Evolutionary conservation across 2,888 invertebrate genomes (phyloP), one percentile per base, ranked within the genome.

Genomic region (Autographa pulchrina): DNA sequence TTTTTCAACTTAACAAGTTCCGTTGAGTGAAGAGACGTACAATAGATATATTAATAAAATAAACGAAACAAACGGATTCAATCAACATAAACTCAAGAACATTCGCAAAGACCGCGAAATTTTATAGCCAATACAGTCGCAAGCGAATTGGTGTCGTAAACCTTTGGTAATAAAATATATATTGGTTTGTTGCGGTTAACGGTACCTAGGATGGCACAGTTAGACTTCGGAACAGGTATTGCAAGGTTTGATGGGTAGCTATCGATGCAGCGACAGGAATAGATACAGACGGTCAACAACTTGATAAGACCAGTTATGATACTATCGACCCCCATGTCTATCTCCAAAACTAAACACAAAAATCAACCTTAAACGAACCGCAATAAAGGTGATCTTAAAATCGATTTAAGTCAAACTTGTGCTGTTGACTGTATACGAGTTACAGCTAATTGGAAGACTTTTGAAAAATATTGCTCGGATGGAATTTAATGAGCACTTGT

Each of bases 131-230:
- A 66, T 61, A 70, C 65, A 52, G 65, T 68, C 66, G 68, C 75
- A 82, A 65, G 65, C 81, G 75, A 86, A 85, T 82, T 76, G 74
- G 14, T 13, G 54, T 74, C 77, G 69, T 85, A 85, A 85, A 85
- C 25, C 56, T 16, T 31, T 13, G 58, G 74, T 59, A 65, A 78
- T 84, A 84, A 84, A 86, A 79, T 52, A 54, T 68, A 78, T 80
- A 81, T 84, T 80, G 64, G 69, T 65, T 75, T 72, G 78, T 68
- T 59, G 67, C 62, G 58, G 38, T 54, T 86, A 85, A 85, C 87
- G 86, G 85, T 81, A 78, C 54, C 64, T 60, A 62, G 71, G 84
- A 84, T 84, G 86, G 77, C 82, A 86, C 84, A 85, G 85, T 84
- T 85, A 85, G 79, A 70, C 72, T 72, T 77, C 77, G 59, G 76